Evolutionary conservation across 2,888 invertebrate species (phyloP).

Genomic region (Nipponacmea schrenckii): DNA sequence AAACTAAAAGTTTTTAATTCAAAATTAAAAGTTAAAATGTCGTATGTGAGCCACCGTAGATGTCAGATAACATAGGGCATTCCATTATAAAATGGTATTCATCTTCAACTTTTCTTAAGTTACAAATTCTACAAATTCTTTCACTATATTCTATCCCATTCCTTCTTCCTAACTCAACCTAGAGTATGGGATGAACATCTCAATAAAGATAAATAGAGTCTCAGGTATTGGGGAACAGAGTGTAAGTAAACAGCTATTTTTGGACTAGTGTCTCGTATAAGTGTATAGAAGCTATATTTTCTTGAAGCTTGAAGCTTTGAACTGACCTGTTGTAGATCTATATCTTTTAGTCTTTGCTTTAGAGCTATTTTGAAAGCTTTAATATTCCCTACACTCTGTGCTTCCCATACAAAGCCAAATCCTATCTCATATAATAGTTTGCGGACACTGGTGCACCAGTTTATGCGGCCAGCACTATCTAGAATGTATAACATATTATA

Average conservation of each 20-base stretch:
- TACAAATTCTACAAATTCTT: constrained; percentile 5
- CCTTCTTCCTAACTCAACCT: not conserved
- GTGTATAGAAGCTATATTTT: not conserved
- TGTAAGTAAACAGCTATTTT: not conserved
- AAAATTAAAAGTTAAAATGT: too few relatives aligned
- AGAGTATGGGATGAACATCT: constrained; percentile 3
- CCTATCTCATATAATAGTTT: constrained; percentile 7
- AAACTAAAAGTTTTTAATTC: too few relatives aligned
- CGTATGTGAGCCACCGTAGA: too few relatives aligned
- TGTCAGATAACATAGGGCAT: constrained; percentile 6
- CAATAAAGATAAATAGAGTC: constrained; percentile 8
- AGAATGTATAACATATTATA: not conserved
- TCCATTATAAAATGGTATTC: constrained; percentile 4
- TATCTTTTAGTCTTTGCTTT: constrained; percentile 2
- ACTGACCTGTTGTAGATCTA: not conserved
- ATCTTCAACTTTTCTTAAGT: constrained; percentile 3
- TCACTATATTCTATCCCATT: not conserved
- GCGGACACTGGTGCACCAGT: constrained; percentile 4
- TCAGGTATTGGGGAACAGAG: constrained; percentile 5
- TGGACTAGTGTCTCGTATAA: not conserved
- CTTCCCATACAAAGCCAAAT: not conserved
- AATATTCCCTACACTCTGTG: not conserved
- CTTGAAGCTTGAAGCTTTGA: constrained; percentile 1
- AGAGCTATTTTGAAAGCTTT: not conserved
- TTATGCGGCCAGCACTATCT: not conserved